phyloP scores from a whole-genome alignment of 2,797 vertebrate genomes.

The Chelon labrosus region DNA sequence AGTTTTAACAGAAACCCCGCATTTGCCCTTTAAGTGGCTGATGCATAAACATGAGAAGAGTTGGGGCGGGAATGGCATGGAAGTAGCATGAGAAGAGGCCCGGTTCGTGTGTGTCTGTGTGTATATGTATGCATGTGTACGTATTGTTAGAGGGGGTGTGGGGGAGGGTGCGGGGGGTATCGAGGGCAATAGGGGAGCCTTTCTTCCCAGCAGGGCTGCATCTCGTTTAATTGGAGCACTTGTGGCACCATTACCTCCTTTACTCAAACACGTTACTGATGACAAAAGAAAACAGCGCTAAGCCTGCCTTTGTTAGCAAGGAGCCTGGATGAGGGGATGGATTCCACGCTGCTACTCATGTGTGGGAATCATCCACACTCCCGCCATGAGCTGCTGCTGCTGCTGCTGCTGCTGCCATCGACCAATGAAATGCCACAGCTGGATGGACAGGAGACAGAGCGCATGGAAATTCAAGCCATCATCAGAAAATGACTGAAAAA shows the following conservation, averaged over 20 bases:
- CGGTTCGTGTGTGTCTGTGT: constrained; percentile 44
- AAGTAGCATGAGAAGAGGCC: constrained; percentile 69
- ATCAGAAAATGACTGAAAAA: constrained; percentile 18
- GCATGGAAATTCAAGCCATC: constrained; percentile 17
- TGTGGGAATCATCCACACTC: constrained; percentile 78
- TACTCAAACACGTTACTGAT: constrained; percentile 83
- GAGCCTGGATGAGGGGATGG: constrained; percentile 67
- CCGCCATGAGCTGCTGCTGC: constrained; percentile 56
- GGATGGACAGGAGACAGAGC: constrained; percentile 39
- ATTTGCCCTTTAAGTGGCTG: constrained; percentile 83
- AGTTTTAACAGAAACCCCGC: constrained; percentile 79
- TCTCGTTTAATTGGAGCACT: constrained; percentile 85
- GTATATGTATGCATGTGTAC: constrained; percentile 18
- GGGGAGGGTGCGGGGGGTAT: constrained; percentile 47
- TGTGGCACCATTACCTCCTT: constrained; percentile 85
- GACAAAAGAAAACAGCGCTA: constrained; percentile 84
- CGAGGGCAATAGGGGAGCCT: constrained; percentile 68
- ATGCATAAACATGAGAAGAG: constrained; percentile 87
- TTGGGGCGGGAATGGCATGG: constrained; percentile 74
- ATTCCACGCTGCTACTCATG: constrained; percentile 68
- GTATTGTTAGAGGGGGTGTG: neutral
- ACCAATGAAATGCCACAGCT: constrained; percentile 21
- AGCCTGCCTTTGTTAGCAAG: constrained; percentile 77
- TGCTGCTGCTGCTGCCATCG: constrained; percentile 28
- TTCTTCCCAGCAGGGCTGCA: constrained; percentile 82